Evolutionary conservation across 2,888 invertebrate genomes (phyloP), one percentile per base, ranked within the genome.

Genomic region (Harpalus rubripes): DNA sequence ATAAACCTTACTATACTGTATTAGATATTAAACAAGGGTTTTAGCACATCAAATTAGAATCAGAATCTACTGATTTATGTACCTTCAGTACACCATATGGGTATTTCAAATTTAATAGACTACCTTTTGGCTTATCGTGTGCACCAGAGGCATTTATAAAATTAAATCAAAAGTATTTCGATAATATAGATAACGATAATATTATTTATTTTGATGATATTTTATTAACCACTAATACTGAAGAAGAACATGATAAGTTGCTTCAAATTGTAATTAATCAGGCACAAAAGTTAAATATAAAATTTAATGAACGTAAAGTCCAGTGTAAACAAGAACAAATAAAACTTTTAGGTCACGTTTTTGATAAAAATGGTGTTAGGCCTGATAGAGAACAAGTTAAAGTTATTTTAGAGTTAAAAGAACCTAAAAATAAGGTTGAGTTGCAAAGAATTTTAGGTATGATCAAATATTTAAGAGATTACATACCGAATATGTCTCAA

Each of bases 271-370:
- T 22, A 22, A 41, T 87, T 80, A 74, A 86, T 16, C 76, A 85
- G 56, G 82, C 88, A 65, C 44, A 68, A 72, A 58, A 86, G 72
- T 61, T 39, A 52, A 86, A 86, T 82, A 59, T 86, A 10, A 82
- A 86, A 78, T 87, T 87, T 78, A 86, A 87, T 61, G 15, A 44
- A 12, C 78, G 85, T 39, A 87, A 87, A 39, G 41, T 86, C 41
- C 79, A 87, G 61, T 87, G 68, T 52, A 85, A 81, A 82, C 32
- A 74, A 59, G 59, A 44, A 10, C 74, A 86, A 76, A 78, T 87
- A 16, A 86, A 85, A 81, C 87, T 52, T 87, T 85, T 85, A 72
- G 87, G 61, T 78, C 68, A 68, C 86, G 85, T 80, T 58, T 85
- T 86, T 85, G 86, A 63, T 79, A 61, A 52, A 52, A 63, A 84